A percentile compares a stretch with the other conserved stretches of the same genome.
These are phyloP conservation scores for Bombus impatiens DNA, from an alignment of 1,140 invertebrate genomes.

Conservation along the genomic window DNA sequence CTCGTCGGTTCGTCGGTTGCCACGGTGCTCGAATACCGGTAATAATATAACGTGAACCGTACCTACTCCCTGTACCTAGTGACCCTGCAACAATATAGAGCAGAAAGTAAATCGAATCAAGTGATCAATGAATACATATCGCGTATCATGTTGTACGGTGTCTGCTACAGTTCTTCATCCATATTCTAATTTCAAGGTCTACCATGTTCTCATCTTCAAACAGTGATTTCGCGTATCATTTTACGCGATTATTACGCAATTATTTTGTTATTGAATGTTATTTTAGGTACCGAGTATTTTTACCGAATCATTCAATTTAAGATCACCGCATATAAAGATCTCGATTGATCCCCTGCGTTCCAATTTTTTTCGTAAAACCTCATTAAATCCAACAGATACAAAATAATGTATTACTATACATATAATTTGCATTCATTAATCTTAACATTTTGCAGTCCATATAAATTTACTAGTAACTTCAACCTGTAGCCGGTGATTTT, in stretches of 20 bases:
- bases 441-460: too few species aligned
- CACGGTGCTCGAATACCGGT: conserved; percentile 53
- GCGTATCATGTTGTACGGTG: neutral
- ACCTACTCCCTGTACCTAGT: conserved; percentile 54
- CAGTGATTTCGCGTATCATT: neutral
- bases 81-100: conserved; percentile 66
- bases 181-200: neutral
- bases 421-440: neutral
- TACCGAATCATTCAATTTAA: too few species aligned
- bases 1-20: conserved; percentile 17
- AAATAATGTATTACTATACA: neutral
- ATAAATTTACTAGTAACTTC: too few species aligned
- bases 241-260: neutral
- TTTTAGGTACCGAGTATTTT: too few species aligned
- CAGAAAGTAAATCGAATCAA: conserved; percentile 69
- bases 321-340: neutral
- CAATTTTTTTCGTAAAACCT: too few species aligned
- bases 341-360: neutral
- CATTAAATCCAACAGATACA: neutral
- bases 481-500: too few species aligned
- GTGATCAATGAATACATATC: conserved; percentile 62
- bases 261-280: too few species aligned
- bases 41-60: conserved; percentile 56
- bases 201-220: too few species aligned
- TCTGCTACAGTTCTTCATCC: neutral